A percentile compares a stretch with the other conserved stretches of the same genome.
Evolutionary conservation across 2,113 vertebrate genomes (phyloP).

Genomic region (Campylorhamphus procurvoides): DNA sequence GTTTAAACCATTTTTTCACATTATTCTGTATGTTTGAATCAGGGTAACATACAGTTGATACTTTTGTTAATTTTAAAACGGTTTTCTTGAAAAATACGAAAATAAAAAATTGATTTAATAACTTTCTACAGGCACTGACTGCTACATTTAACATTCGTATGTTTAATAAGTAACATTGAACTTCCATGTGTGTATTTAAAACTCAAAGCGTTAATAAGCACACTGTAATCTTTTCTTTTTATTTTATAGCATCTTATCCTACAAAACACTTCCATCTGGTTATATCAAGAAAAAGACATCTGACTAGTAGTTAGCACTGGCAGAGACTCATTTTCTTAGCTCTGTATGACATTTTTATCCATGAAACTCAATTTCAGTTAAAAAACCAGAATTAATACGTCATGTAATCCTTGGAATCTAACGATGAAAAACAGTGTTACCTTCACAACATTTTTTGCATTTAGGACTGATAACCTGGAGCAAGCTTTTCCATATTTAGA

Average conservation of each 20-base stretch:
- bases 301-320: neutral
- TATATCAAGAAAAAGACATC: neutral
- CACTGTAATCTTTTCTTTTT: neutral
- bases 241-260: neutral
- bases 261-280: neutral
- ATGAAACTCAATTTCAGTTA: neutral
- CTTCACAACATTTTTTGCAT: neutral
- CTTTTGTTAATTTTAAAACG: neutral
- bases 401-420: neutral
- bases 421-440: neutral
- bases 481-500: neutral
- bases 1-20: neutral
- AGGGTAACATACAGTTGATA: neutral
- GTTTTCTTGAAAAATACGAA: neutral
- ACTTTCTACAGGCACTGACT: neutral
- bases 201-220: neutral
- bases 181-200: neutral
- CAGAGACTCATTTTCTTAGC: neutral
- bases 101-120: neutral
- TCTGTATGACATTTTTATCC: neutral
- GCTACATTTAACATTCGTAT: neutral
- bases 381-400: neutral
- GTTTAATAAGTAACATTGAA: neutral
- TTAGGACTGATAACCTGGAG: neutral
- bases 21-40: neutral